Evolutionary conservation across 2,888 invertebrate species (phyloP).

Genomic region (Yponomeuta evonymella): DNA sequence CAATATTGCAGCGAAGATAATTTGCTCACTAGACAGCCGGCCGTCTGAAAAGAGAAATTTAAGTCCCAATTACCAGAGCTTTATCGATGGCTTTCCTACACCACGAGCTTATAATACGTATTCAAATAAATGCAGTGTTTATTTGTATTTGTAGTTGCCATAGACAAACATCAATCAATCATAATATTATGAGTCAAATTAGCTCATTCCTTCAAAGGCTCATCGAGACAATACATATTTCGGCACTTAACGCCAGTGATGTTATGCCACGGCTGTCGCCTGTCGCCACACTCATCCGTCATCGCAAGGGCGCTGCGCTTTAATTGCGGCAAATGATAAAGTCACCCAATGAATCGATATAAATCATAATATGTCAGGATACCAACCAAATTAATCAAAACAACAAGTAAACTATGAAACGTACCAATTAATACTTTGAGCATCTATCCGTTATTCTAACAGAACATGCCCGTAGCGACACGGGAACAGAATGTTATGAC

Average conservation of each 20-base stretch:
- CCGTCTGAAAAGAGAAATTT: constrained; percentile 42
- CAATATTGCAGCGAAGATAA: constrained; percentile 38
- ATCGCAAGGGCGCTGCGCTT: constrained; percentile 30
- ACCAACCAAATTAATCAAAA: background rate
- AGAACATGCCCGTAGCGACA: background rate
- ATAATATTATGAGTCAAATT: constrained; percentile 3
- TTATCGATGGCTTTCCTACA: constrained; percentile 21
- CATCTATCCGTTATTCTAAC: background rate
- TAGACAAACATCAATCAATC: background rate
- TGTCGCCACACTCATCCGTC: constrained; percentile 32
- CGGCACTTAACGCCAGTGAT: constrained; percentile 70
- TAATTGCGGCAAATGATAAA: constrained; percentile 51
- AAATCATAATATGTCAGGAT: constrained; percentile 15
- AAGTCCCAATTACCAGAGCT: constrained; percentile 44
- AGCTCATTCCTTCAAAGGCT: constrained; percentile 1
- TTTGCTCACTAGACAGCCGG: constrained; percentile 35
- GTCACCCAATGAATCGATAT: constrained; percentile 50
- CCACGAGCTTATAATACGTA: no score
- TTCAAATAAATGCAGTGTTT: no score
- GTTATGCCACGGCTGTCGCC: constrained; percentile 41
- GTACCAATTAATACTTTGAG: background rate
- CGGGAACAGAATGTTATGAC: constrained; percentile 12
- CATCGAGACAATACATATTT: constrained; percentile 49
- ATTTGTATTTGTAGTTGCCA: no score
- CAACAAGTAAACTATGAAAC: background rate